Evolutionary conservation across 1,140 invertebrate genomes (phyloP).

Genomic region (Periplaneta americana): DNA sequence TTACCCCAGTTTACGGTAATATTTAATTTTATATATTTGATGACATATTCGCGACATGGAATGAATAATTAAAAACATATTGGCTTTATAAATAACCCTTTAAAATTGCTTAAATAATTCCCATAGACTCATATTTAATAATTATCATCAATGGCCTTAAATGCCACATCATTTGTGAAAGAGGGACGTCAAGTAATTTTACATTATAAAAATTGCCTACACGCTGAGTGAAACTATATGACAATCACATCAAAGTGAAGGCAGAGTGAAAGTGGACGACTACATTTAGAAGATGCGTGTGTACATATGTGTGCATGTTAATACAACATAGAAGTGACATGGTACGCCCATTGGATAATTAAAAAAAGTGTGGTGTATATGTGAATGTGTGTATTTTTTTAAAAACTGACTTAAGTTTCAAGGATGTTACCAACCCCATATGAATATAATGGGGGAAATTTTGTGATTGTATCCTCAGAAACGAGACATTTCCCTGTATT

Average conservation of each 20-base stretch:
- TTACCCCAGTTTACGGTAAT: no score
- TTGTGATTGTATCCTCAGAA: not conserved
- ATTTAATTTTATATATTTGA: not conserved
- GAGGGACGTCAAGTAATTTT: no score
- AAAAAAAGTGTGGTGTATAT: not conserved
- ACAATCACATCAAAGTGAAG: not conserved
- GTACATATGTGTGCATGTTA: not conserved
- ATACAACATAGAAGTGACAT: not conserved
- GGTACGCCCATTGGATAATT: not conserved
- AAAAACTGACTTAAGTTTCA: not conserved
- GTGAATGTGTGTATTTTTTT: not conserved
- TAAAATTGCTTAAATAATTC: not conserved
- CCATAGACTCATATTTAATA: not conserved
- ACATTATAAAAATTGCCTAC: not conserved
- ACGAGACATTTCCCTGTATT: not conserved
- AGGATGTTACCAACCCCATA: not conserved
- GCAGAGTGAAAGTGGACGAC: not conserved
- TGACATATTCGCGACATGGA: not conserved
- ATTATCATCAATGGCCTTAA: not conserved
- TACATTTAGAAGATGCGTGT: not conserved
- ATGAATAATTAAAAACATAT: not conserved
- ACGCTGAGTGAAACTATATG: not conserved
- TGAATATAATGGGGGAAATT: not conserved
- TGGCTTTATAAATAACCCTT: not conserved
- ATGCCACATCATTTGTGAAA: not conserved